Base-by-base conservation (phyloP, 2,888 invertebrate genomes). In the Aphodius sticticus region DNA sequence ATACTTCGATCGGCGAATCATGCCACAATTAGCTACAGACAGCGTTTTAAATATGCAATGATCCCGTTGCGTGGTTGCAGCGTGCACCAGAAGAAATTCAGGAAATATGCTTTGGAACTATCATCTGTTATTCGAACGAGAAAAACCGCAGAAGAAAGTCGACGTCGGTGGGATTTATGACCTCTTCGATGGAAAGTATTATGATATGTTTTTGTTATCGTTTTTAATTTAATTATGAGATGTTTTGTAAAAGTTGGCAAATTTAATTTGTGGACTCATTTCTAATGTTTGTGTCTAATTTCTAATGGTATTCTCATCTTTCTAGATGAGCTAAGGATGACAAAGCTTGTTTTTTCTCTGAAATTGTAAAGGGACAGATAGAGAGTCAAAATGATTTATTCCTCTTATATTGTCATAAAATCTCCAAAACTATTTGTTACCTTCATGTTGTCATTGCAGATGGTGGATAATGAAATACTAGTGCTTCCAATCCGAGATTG, bases 101-200 rank as follows among this genome's bases (percentile, higher is more conserved):
- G 53, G 53, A 53, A 53, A 53, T 53, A 53, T 53, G 53, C 9
- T 53, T 53, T 53, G 53, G 12, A 53, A 53, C 53, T 53, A 53
- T 53, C 53, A 53, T 53, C 53, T 53, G 53, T 53, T 53, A 53
- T 53, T 53, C 53, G 53, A 53, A 53, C 53, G 53, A 53, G 53
- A 53, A 53, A 53, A 53, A 53, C 12, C 12, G 53, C 53, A 53
- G 53, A 53, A 3, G 53, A 53, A 53, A 53, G 53, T 53, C 12
- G 53, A 53, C 4, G 26, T 26, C 26, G 53, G 12, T 53, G 53
- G 12, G 53, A 53, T 53, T 53, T 53, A 53, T 53, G 53, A 53
- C 4, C 53, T 53, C 53, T 53, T 53, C 9, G 53, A 53, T 53
- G 53, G 53, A 53, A 53, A 53, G 53, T 53, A 2, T 53, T 53